Percentiles rank a stretch among this genome's conserved stretches.
Evolutionary conservation across 2,113 vertebrate genomes (phyloP).

Genomic region (Psettodes erumei): DNA sequence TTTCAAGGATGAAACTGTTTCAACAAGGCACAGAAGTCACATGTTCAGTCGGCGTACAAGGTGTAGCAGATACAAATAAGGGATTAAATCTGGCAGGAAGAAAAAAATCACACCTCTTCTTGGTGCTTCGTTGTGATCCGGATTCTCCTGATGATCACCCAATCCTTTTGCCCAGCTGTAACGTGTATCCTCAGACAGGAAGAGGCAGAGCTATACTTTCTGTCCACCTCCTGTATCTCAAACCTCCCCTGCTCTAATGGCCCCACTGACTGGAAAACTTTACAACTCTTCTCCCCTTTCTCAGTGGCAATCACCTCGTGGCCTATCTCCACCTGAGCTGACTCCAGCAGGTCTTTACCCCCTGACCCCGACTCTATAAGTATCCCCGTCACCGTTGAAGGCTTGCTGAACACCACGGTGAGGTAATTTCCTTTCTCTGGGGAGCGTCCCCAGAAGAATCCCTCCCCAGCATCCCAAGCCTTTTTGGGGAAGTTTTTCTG

Average conservation of each 20-base stretch:
- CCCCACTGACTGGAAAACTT: slow-evolving; percentile 77
- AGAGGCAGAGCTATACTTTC: slow-evolving; percentile 11
- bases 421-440: slow-evolving; percentile 80
- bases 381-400: slow-evolving; percentile 69
- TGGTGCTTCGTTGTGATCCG: slow-evolving; percentile 60
- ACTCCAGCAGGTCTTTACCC: slow-evolving; percentile 65
- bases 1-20: not conserved
- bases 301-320: not conserved
- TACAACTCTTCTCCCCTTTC: slow-evolving; percentile 65
- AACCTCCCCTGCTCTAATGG: slow-evolving; percentile 80
- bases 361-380: slow-evolving; percentile 81
- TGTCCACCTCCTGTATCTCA: slow-evolving; percentile 73
- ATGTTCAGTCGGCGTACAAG: not conserved
- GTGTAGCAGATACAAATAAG: not conserved
- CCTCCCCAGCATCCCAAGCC: slow-evolving; percentile 78
- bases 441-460: slow-evolving; percentile 82
- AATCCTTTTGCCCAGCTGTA: slow-evolving; percentile 79
- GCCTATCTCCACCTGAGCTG: slow-evolving; percentile 84
- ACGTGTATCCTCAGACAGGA: slow-evolving; percentile 85
- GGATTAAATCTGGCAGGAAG: not conserved
- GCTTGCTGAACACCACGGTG: slow-evolving; percentile 77
- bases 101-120: not conserved
- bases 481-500: slow-evolving; percentile 67
- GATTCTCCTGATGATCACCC: slow-evolving; percentile 85
- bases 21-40: slow-evolving; percentile 36